Base-by-base conservation (phyloP, 2,888 invertebrate genomes). In the Saturnia japonica region DNA sequence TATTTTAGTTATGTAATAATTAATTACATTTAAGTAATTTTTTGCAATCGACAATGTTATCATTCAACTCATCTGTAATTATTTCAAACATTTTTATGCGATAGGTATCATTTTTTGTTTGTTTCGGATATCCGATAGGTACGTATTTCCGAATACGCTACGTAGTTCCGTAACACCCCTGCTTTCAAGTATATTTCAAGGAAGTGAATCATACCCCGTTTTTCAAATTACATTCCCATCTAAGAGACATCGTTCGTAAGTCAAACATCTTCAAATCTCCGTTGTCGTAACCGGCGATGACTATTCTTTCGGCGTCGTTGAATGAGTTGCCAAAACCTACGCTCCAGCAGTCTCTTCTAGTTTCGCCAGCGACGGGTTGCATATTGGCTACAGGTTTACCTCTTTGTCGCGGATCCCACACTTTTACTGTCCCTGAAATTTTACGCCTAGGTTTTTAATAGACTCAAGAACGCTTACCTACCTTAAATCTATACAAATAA, bases 181-280 rank as follows among this genome's bases (percentile, higher is more conserved):
- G 34, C 34, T 34, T 34, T 34, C 6, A 34, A 34, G 34, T 2
- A 34, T 4, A 6, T 34, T 34, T 34, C 6, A 34, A 34, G 34
- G 34, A 34, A 34, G 34, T 60, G 12, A 28, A 60, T 94, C 85
- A 91, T 94, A 96, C 96, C 78, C 99, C 99, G 94, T 99, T 99
- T 85, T 97, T 97, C 64, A 99, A 92, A 87, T 98, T 98, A 68
- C 97, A 97, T 84, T 99, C 98, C 99, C 99, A 99, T 81, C 96
- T 94, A 0, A 98, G 90, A 0, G 96, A 94, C 96, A 99, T 97
- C 8, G 96, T 96, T 73, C 96, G 95, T 42, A 99, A 93, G 87
- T 99, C 99, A 86, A 98, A 99, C 91, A 99, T 95, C 90, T 99
- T 99, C 2, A 99, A 89, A 84, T 99, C 99, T 0, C 99, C 99